These are phyloP conservation scores for Nebria brevicollis DNA, from an alignment of 2,888 invertebrate species.

Conservation along the genomic window DNA sequence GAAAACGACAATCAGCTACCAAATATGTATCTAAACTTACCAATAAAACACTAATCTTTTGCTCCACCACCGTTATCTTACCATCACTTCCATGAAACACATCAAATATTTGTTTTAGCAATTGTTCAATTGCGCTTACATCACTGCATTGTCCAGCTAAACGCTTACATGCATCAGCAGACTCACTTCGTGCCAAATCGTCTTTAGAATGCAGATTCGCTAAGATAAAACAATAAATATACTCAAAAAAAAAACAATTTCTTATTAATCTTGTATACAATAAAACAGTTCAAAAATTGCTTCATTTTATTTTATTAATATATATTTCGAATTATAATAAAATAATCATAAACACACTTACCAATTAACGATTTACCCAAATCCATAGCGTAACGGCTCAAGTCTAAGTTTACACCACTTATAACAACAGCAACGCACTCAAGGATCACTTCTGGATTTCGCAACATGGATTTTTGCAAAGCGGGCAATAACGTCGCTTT, in stretches of 20 bases:
- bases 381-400: constrained; percentile 81
- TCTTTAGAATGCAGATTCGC: constrained; percentile 89
- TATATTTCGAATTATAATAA: not conserved
- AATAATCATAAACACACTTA: constrained; percentile 57
- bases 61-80: constrained; percentile 87
- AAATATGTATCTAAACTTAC: constrained; percentile 59
- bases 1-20: not conserved
- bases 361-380: constrained; percentile 85
- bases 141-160: constrained; percentile 79
- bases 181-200: constrained; percentile 77
- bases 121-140: constrained; percentile 70
- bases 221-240: constrained; percentile 53
- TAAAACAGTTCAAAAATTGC: not conserved
- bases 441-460: constrained; percentile 92
- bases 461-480: constrained; percentile 88
- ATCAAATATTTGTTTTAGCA: constrained; percentile 78
- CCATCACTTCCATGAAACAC: constrained; percentile 90
- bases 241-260: no score
- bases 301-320: not conserved
- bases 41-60: constrained; percentile 86
- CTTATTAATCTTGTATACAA: no score
- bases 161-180: constrained; percentile 76
- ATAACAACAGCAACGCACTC: constrained; percentile 83
- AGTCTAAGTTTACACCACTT: constrained; percentile 75
- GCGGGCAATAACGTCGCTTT: constrained; percentile 81